Conservation (phyloP, 2,888 invertebrate species). For the Camptogramma bilineatum region DNA sequence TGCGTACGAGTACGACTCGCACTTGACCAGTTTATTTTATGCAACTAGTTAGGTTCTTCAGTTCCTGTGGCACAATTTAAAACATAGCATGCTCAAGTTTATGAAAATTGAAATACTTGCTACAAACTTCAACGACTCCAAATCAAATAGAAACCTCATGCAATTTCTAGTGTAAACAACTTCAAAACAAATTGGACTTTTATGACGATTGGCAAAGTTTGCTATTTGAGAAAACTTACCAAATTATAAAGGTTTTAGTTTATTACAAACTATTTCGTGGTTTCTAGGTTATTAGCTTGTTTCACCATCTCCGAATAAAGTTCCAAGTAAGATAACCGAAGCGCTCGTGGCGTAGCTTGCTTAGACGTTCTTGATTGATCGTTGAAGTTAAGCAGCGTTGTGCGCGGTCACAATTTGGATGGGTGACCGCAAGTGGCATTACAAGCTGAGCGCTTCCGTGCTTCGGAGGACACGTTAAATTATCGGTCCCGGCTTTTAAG, state of each 20-base stretch:
- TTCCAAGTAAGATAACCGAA: background rate
- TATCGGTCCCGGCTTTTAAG: too few relatives aligned
- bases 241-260: background rate
- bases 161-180: conserved; percentile 13
- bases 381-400: too few relatives aligned
- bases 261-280: background rate
- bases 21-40: too few relatives aligned
- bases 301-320: background rate
- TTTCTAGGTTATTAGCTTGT: background rate
- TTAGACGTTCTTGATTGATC: too few relatives aligned
- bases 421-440: too few relatives aligned
- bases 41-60: too few relatives aligned
- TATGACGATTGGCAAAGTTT: conserved; percentile 15
- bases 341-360: too few relatives aligned
- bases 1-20: too few relatives aligned
- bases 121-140: conserved; percentile 8
- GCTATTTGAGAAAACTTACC: background rate
- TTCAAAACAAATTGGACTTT: conserved; percentile 15
- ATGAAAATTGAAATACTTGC: conserved; percentile 32
- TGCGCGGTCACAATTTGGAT: too few relatives aligned
- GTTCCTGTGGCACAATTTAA: background rate
- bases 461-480: too few relatives aligned
- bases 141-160: conserved; percentile 5
- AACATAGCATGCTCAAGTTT: conserved; percentile 15
- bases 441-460: too few relatives aligned